A percentile compares a stretch with the other conserved stretches of the same genome.
Conservation (phyloP, 2,797 vertebrate species). For the Ceryle rudis region DNA sequence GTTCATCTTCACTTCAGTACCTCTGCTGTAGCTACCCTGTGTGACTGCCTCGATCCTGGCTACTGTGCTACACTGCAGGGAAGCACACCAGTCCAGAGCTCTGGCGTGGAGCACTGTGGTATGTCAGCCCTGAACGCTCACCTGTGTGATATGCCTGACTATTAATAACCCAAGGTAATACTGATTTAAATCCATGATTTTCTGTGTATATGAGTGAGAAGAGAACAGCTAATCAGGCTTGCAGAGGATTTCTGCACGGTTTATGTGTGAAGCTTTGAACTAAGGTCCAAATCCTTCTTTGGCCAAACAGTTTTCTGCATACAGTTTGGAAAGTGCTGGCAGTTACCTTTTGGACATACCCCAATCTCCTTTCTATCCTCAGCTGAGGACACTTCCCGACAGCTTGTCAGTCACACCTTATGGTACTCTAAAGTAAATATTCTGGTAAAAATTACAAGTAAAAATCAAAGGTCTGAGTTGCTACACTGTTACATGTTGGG, state of each 20-base stretch:
- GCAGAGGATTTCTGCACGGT: background rate
- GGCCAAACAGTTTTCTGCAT: background rate
- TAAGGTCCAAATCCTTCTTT: background rate
- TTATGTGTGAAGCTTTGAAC: background rate
- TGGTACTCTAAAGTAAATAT: background rate
- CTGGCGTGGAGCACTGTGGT: background rate
- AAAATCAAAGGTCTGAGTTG: background rate
- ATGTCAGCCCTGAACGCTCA: background rate
- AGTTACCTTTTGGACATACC: background rate
- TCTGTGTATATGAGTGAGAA: background rate
- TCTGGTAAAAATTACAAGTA: background rate
- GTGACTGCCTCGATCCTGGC: background rate
- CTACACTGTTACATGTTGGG: background rate
- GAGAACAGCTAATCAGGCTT: background rate
- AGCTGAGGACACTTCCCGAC: background rate
- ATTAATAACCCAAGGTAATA: background rate
- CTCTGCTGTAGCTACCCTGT: background rate
- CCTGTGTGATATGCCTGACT: background rate
- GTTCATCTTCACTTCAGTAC: background rate
- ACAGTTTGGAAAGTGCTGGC: background rate
- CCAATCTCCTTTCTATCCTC: background rate
- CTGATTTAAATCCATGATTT: background rate
- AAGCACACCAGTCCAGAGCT: background rate
- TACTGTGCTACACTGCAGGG: rapidly evolving
- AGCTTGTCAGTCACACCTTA: background rate